Percentiles rank a stretch among this genome's conserved stretches.
These are phyloP conservation scores for Babyrousa celebensis DNA, from an alignment of 2,797 vertebrate genomes.

Conservation along the genomic window DNA sequence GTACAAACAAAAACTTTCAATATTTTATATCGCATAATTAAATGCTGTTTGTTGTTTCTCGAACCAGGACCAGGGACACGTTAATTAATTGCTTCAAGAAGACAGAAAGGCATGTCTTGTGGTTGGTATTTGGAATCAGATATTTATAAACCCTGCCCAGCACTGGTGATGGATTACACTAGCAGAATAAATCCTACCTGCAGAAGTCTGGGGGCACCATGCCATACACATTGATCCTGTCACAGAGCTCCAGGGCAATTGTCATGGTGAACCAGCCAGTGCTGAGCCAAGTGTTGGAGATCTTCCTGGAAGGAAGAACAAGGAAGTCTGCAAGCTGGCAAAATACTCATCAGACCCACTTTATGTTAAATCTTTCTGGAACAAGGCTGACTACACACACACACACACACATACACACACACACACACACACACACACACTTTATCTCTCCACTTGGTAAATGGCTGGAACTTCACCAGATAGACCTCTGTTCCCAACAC, in stretches of 20 bases:
- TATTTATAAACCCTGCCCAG: constrained; percentile 79
- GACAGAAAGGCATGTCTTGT: constrained; percentile 74
- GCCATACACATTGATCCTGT: constrained; percentile 98
- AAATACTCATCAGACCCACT: constrained; percentile 48
- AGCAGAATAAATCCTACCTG: constrained; percentile 94
- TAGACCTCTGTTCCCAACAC: neutral
- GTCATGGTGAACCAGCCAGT: constrained; percentile 99
- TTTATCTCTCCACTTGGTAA: neutral
- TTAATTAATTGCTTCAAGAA: constrained; percentile 88
- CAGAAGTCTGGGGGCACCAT: constrained; percentile 99
- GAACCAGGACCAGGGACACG: constrained; percentile 85
- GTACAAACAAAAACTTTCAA: constrained; percentile 88
- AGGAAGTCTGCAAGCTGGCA: constrained; percentile 86
- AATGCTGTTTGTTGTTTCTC: constrained; percentile 88
- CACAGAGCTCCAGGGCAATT: constrained; percentile 98
- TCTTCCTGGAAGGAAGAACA: constrained; percentile 94
- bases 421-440: neutral
- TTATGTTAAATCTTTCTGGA: neutral
- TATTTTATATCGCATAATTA: constrained; percentile 91
- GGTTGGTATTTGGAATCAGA: constrained; percentile 81
- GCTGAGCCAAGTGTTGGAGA: constrained; percentile 99
- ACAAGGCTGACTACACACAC: neutral
- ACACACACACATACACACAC: too few species aligned
- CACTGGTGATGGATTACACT: constrained; percentile 74
- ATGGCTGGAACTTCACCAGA: neutral